Percentiles rank a stretch among this genome's conserved stretches.
Conservation (phyloP, 2,113 vertebrate species). For the Ceyx cyanopectus region DNA sequence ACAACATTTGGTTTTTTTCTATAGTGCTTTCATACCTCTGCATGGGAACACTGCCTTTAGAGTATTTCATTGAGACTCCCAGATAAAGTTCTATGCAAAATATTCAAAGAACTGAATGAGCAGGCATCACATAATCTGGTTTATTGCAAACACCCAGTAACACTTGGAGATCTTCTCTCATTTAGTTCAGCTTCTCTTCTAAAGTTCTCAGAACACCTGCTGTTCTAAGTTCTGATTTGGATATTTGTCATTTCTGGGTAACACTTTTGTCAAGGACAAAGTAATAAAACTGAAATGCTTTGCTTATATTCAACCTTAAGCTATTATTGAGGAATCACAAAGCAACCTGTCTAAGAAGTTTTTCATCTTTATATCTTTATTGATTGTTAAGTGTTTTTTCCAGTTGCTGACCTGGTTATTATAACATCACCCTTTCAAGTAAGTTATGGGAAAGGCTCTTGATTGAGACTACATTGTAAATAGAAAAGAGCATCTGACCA, state of each 20-base stretch:
- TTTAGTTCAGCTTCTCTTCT: not conserved
- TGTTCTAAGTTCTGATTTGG: not conserved
- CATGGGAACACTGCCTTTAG: not conserved
- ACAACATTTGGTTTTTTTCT: not conserved
- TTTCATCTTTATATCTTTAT: not conserved
- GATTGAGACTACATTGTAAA: not conserved
- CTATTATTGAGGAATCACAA: constrained; percentile 23
- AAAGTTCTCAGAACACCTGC: not conserved
- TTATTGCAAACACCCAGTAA: not conserved
- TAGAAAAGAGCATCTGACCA: not conserved
- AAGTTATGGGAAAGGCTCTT: not conserved
- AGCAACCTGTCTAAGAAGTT: not conserved
- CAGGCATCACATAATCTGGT: not conserved
- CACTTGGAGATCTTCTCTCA: not conserved
- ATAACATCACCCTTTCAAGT: not conserved
- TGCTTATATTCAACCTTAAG: not conserved
- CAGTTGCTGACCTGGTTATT: not conserved
- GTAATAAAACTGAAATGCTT: not conserved
- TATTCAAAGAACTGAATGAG: not conserved
- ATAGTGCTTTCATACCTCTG: not conserved
- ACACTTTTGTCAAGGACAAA: not conserved
- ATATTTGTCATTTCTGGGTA: not conserved
- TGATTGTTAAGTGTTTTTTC: not conserved
- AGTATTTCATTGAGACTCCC: not conserved
- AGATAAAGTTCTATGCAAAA: not conserved